Percentiles rank a stretch among this genome's conserved stretches.
Evolutionary conservation across 2,797 vertebrate species (phyloP).

Genomic region (Coranthus polyacanthus): DNA sequence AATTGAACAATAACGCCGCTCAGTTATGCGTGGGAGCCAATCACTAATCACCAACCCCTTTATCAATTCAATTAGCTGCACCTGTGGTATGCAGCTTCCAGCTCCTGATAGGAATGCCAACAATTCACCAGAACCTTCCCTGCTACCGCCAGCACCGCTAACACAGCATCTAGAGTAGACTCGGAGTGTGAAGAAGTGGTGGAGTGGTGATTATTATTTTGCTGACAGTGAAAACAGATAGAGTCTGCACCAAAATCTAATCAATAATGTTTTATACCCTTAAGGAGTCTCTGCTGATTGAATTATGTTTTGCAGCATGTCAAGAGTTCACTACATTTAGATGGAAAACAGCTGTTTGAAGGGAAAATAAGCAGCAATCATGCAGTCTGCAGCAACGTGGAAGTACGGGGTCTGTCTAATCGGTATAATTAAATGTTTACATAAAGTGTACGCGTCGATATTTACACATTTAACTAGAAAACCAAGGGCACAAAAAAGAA

Average conservation of each 20-base stretch:
- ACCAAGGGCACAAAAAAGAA: too few species aligned
- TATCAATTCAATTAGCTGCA: constrained; percentile 35
- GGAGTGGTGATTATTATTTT: constrained; percentile 25
- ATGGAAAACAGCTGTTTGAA: constrained; percentile 28
- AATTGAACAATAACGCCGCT: not conserved
- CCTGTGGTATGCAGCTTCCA: constrained; percentile 26
- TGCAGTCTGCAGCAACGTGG: not conserved
- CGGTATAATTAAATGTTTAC: not conserved
- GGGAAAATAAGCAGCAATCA: not conserved
- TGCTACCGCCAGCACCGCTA: not conserved
- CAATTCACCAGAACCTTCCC: constrained; percentile 6
- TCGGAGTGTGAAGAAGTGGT: constrained; percentile 3
- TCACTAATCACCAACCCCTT: constrained; percentile 31
- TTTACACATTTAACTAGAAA: not conserved
- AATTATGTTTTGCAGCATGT: constrained; percentile 42
- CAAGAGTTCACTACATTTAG: constrained; percentile 21
- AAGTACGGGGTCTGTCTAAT: not conserved
- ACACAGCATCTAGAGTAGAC: constrained; percentile 1
- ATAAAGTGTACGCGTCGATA: not conserved
- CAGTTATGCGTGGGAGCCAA: constrained; percentile 19
- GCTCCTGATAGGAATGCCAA: constrained; percentile 13
- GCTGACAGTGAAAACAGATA: constrained; percentile 36
- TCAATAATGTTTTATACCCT: constrained; percentile 39
- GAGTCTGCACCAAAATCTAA: constrained; percentile 39
- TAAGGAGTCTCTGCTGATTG: constrained; percentile 37